Evolutionary conservation across 2,797 vertebrate genomes (phyloP).

Genomic region (Naso thynnoides): DNA sequence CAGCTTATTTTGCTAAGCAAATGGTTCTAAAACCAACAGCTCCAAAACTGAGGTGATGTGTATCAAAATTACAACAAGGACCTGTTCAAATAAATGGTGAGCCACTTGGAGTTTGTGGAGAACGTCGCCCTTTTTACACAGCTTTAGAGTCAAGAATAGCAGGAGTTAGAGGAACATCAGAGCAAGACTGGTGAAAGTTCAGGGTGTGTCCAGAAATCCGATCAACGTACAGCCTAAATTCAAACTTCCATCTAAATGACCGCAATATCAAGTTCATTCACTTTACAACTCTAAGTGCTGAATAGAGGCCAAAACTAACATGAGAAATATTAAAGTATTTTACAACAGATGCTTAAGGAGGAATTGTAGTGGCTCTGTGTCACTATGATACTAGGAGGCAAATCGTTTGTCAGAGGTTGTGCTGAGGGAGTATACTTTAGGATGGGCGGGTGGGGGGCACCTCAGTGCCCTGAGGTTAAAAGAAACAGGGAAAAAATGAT

Average conservation of each 20-base stretch:
- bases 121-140: too few species aligned
- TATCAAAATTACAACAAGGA: neutral
- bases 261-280: neutral
- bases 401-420: neutral
- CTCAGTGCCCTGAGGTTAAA: too few species aligned
- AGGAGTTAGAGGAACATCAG: neutral
- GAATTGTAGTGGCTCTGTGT: too few species aligned
- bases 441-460: too few species aligned
- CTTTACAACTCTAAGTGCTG: neutral
- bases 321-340: neutral
- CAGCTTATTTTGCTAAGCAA: neutral
- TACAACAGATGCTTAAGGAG: neutral
- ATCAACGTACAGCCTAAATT: neutral
- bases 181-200: neutral
- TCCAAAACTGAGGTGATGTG: neutral
- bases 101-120: neutral
- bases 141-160: neutral
- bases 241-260: neutral
- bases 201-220: neutral
- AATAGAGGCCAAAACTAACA: neutral
- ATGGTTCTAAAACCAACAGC: neutral
- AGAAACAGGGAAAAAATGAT: too few species aligned
- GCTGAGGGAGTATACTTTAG: neutral
- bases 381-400: too few species aligned
- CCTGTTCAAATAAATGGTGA: neutral